Conservation (phyloP, 92 coral and sea anemone species). For the Anthopleura xanthogrammica region DNA sequence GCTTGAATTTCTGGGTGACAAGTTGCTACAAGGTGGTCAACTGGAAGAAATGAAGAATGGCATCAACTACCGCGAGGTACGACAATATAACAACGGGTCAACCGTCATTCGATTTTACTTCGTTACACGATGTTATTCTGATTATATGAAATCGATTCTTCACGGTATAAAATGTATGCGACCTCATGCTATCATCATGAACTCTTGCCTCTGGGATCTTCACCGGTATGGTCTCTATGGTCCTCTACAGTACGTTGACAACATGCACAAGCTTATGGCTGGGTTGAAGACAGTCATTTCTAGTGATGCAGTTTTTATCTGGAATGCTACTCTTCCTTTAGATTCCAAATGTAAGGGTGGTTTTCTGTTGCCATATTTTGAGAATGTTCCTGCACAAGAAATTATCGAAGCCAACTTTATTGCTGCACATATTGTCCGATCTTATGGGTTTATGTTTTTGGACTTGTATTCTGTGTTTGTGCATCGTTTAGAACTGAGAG, state of each 20-base stretch:
- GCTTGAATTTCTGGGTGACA: conserved; percentile 62
- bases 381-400: conserved; percentile 65
- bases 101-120: conserved; percentile 67
- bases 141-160: conserved; percentile 62
- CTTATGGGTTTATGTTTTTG: conserved; percentile 43
- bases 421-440: conserved; percentile 44
- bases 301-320: conserved; percentile 60
- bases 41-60: conserved; percentile 69
- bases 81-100: conserved; percentile 44
- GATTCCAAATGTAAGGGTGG: conserved; percentile 76
- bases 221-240: conserved; percentile 78
- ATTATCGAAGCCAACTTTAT: conserved; percentile 63
- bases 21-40: conserved; percentile 65
- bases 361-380: conserved; percentile 62
- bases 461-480: conserved; percentile 64
- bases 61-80: conserved; percentile 70
- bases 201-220: conserved; percentile 85
- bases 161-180: conserved; percentile 60
- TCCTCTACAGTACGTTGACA: conserved; percentile 45
- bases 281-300: conserved; percentile 57
- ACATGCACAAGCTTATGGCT: conserved; percentile 49
- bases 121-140: conserved; percentile 77
- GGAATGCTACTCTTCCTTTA: conserved; percentile 81
- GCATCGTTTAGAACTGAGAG: conserved; percentile 56
- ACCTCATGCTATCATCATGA: conserved; percentile 78